These are phyloP conservation scores for Tenthredo notha DNA, from an alignment of 2,888 invertebrate species.

Conservation along the genomic window DNA sequence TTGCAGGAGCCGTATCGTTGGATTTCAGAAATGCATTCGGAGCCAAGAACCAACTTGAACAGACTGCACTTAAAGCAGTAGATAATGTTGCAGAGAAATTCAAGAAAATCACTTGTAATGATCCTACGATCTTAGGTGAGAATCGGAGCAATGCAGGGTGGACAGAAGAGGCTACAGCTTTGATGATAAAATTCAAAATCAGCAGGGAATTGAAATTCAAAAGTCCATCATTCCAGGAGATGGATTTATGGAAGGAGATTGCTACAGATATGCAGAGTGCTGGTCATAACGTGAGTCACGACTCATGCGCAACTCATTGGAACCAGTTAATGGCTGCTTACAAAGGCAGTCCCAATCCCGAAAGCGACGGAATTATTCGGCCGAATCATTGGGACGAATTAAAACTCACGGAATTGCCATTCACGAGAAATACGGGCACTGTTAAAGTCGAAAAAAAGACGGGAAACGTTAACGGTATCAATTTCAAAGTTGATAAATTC, in stretches of 20 bases:
- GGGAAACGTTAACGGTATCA: neutral
- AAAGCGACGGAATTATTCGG: neutral
- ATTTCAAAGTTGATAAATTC: neutral
- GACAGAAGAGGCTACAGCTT: conserved; percentile 6
- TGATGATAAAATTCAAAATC: conserved; percentile 15
- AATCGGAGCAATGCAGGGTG: neutral
- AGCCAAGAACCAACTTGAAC: neutral
- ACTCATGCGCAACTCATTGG: neutral
- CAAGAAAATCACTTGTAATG: neutral
- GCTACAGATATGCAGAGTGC: conserved; percentile 9
- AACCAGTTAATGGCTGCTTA: neutral
- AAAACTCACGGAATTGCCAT: neutral
- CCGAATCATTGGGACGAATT: neutral
- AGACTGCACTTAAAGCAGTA: neutral
- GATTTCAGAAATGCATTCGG: neutral
- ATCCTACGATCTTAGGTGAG: neutral
- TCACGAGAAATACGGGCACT: neutral
- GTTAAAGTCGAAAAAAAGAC: neutral
- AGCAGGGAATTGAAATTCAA: conserved; percentile 10
- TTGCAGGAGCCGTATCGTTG: neutral
- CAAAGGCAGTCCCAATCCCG: neutral
- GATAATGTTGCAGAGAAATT: neutral
- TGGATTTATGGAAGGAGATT: conserved; percentile 19
- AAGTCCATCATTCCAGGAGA: neutral
- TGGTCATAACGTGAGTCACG: conserved; percentile 18